phyloP scores from a whole-genome alignment of 2,797 vertebrate genomes.

The Acipenser transmontanus region DNA sequence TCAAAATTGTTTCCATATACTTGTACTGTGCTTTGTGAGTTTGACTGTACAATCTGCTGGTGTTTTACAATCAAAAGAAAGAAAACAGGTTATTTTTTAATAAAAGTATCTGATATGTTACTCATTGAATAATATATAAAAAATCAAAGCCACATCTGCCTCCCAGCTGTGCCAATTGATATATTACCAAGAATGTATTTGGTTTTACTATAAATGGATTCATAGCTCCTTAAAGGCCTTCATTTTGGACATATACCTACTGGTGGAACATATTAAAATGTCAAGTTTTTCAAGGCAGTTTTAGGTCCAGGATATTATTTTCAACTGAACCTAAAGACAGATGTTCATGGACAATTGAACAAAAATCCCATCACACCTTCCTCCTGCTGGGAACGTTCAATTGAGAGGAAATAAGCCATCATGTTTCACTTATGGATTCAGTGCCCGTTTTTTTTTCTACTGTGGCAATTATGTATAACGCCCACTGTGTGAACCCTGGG shows the following conservation, averaged over 20 bases:
- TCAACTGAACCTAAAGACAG: slow-evolving; percentile 61
- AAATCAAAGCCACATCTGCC: slow-evolving; percentile 62
- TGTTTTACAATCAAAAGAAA: too few species aligned
- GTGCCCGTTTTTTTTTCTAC: slow-evolving; percentile 26
- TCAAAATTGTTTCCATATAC: too few species aligned
- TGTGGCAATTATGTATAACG: slow-evolving; percentile 52
- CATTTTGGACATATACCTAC: slow-evolving; percentile 61
- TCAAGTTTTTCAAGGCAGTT: slow-evolving; percentile 50
- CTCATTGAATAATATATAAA: slow-evolving; percentile 13
- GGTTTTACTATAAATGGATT: slow-evolving; percentile 53
- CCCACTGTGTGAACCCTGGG: slow-evolving; percentile 55
- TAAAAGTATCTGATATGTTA: too few species aligned
- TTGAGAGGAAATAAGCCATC: slow-evolving; percentile 68
- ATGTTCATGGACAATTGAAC: slow-evolving; percentile 62
- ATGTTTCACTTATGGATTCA: slow-evolving; percentile 59
- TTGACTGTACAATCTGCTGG: too few species aligned
- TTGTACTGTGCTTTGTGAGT: too few species aligned
- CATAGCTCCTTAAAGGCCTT: slow-evolving; percentile 45
- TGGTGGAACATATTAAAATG: slow-evolving; percentile 65
- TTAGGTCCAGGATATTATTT: slow-evolving; percentile 59
- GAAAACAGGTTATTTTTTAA: too few species aligned
- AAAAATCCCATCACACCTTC: slow-evolving; percentile 61
- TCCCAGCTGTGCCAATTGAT: slow-evolving; percentile 64
- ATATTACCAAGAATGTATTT: slow-evolving; percentile 52
- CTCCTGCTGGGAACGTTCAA: slow-evolving; percentile 65